Conservation (phyloP, 2,888 invertebrate species). For the Geotrupes spiniger region DNA sequence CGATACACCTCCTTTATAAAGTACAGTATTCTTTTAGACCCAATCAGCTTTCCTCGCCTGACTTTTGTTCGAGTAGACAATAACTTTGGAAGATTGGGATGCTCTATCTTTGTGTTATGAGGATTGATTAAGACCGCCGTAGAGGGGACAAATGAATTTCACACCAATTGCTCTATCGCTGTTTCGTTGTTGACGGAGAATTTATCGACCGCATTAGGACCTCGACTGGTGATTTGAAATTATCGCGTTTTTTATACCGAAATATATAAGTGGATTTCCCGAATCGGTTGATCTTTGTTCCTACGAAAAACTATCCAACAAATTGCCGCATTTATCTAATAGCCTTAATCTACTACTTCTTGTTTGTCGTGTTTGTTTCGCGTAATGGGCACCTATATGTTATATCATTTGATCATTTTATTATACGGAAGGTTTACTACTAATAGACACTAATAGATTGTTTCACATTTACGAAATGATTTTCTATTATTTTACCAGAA, state of each 20-base stretch:
- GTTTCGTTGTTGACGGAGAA: conserved; percentile 43
- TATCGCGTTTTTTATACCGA: conserved; percentile 42
- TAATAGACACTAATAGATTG: conserved; percentile 15
- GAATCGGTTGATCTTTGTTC: conserved; percentile 18
- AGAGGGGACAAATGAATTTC: conserved; percentile 49
- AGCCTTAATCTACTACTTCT: conserved; percentile 31
- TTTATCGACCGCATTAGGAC: conserved; percentile 43
- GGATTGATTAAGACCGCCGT: conserved; percentile 48
- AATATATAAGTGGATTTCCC: conserved; percentile 31
- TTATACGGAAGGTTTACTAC: conserved; percentile 15
- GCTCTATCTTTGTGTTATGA: conserved; percentile 48
- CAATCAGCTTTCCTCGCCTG: conserved; percentile 46
- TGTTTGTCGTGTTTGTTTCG: conserved; percentile 29
- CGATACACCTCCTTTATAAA: conserved; percentile 49
- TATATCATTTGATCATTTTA: conserved; percentile 25
- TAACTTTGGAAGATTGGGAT: conserved; percentile 46
- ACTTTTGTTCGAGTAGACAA: conserved; percentile 47
- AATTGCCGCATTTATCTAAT: conserved; percentile 42
- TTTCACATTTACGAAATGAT: too few species aligned
- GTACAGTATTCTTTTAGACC: conserved; percentile 47
- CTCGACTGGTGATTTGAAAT: conserved; percentile 41
- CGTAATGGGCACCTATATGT: conserved; percentile 30
- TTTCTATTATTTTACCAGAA: too few species aligned
- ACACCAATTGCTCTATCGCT: conserved; percentile 49
- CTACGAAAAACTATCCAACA: conserved; percentile 29